Conservation (phyloP, 2,888 invertebrate species). For the Platycheirus albimanus region DNA sequence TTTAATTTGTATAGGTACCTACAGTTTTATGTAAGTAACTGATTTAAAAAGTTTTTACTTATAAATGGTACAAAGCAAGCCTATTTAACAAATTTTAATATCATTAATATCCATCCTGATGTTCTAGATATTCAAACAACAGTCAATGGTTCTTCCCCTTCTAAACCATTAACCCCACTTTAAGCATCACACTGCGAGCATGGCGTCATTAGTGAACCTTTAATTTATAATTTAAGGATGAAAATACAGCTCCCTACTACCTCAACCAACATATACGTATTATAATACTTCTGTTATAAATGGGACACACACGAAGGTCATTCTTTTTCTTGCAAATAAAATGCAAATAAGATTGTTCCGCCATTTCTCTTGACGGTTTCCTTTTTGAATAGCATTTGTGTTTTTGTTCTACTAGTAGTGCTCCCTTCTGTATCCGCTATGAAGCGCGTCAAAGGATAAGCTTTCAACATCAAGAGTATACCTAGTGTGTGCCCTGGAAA, state of each 20-base stretch:
- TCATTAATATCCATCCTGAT: too few species aligned
- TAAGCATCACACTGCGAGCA: too few species aligned
- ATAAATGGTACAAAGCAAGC: too few species aligned
- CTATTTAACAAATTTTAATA: too few species aligned
- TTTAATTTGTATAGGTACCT: too few species aligned
- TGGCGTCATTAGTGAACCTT: too few species aligned
- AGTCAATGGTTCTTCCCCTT: too few species aligned
- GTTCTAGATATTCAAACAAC: too few species aligned
- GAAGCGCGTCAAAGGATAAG: constrained; percentile 44
- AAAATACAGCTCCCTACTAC: not conserved
- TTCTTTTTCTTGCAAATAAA: constrained; percentile 56
- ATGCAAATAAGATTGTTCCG: constrained; percentile 60
- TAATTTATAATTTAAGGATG: not conserved
- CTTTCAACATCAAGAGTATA: constrained; percentile 56
- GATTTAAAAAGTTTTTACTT: too few species aligned
- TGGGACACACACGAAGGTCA: constrained; percentile 64
- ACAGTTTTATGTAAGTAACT: too few species aligned
- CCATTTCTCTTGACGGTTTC: constrained; percentile 47
- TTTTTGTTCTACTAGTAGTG: too few species aligned
- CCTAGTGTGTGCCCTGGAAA: constrained; percentile 56
- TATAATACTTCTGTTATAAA: constrained; percentile 11
- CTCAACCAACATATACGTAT: not conserved
- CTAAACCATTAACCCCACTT: too few species aligned
- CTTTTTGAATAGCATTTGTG: constrained; percentile 35
- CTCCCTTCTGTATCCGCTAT: constrained; percentile 55